A percentile compares a stretch with the other conserved stretches of the same genome.
Evolutionary conservation across 2,888 invertebrate genomes (phyloP).

Genomic region (Microplitis manilae): DNA sequence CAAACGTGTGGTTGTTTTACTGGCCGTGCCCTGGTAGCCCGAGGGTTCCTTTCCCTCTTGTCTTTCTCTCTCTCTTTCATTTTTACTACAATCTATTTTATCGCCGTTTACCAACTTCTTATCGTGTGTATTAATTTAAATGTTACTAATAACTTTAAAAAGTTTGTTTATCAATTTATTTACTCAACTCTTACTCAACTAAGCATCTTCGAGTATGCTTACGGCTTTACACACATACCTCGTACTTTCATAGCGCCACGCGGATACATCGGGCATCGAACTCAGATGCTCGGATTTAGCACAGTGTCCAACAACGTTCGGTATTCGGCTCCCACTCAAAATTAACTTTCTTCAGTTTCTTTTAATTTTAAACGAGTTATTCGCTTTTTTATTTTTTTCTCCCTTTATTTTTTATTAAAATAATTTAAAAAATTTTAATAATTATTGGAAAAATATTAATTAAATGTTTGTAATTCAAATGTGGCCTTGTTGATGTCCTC

Average conservation of each 20-base stretch:
- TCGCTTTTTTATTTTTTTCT: not conserved
- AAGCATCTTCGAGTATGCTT: not conserved
- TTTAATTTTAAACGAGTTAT: not conserved
- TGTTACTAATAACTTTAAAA: too few species aligned
- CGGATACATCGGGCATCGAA: not conserved
- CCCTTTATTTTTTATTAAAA: not conserved
- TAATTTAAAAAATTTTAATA: not conserved
- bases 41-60: constrained; percentile 30
- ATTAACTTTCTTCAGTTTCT: not conserved
- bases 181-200: constrained; percentile 1
- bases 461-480: not conserved
- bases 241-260: constrained; percentile 25
- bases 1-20: constrained; percentile 59
- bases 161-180: not conserved
- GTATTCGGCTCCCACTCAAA: not conserved
- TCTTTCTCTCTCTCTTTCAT: constrained; percentile 32
- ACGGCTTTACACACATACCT: constrained; percentile 8
- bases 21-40: constrained; percentile 39
- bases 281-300: not conserved
- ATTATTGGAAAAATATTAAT: not conserved
- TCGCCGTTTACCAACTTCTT: not conserved
- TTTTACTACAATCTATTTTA: constrained; percentile 26
- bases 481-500: constrained; percentile 4
- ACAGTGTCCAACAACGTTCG: not conserved
- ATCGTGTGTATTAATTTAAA: not conserved